These are phyloP conservation scores for Eucidaris tribuloides DNA, from an alignment of 35 echinoderm and acorn worm genomes.

Conservation along the genomic window DNA sequence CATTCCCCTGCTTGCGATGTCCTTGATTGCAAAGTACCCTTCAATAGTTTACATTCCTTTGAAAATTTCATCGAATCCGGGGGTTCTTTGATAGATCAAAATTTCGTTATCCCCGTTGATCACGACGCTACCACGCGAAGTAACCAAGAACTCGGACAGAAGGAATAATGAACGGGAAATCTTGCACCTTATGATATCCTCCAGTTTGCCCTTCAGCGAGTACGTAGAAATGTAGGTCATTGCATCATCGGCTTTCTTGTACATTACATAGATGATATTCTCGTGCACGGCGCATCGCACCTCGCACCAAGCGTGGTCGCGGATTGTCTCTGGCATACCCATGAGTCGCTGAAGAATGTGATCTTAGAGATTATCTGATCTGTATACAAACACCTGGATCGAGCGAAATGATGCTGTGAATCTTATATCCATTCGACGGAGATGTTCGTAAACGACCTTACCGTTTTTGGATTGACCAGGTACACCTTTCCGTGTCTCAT, in stretches of 20 bases:
- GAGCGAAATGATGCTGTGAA: not conserved
- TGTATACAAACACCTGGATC: constrained; percentile 10
- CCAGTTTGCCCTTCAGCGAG: not conserved
- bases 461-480: not conserved
- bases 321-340: not conserved
- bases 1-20: too few relatives aligned
- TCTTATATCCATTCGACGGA: not conserved
- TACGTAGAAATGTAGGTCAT: not conserved
- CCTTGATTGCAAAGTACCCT: too few relatives aligned
- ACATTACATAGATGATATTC: constrained; percentile 12
- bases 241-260: not conserved
- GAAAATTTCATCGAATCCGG: not conserved
- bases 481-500: constrained; percentile 2
- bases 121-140: not conserved
- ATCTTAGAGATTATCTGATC: not conserved
- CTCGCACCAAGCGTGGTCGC: not conserved
- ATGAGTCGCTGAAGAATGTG: not conserved
- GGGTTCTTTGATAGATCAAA: not conserved
- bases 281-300: not conserved
- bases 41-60: too few relatives aligned
- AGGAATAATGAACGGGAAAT: constrained; percentile 2
- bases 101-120: constrained; percentile 24
- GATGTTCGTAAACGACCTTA: not conserved
- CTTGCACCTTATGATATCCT: constrained; percentile 12
- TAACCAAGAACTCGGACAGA: constrained; percentile 11